Evolutionary conservation across 2,797 vertebrate species (phyloP), one percentile per base, ranked within the genome.

Genomic region (Gobio occitaniae): DNA sequence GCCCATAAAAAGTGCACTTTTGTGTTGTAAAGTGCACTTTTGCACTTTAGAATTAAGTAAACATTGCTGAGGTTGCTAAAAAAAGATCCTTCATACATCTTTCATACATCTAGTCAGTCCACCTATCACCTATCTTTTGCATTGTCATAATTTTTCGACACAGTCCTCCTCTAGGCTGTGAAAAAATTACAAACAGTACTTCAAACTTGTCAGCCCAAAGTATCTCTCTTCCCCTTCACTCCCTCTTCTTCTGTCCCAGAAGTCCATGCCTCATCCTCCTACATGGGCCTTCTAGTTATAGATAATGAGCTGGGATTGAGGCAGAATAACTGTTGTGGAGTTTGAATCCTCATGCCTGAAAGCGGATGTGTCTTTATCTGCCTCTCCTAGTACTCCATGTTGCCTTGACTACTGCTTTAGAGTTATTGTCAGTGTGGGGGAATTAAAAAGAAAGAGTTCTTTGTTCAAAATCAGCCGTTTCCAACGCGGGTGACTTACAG

Each of bases 381-480:
- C 59, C 25, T 87, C 41, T 82, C 63, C 12, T 44, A 36, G 71
- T 78, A 56, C 71, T 82, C 89, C 87, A 86, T 63, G 92, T 94
- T 94, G 90, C 93, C 93, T 91, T 92, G 93, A 92, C 94, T 91
- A 95, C 93, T 91, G 86, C 66, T 83, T 88, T 84, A 90, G 85
- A 89, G 59, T 83, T 91, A 87, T 90, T 91, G 88, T 89, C 84
- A 88, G 90, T 75, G 78, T 70, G 78, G 41, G 61, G 41, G 54
- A 84, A 87, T 66, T 84, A 61, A 41, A 81, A 87, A 25, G 52
- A 66, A 76, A 74, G 81, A 54, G 52, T 70, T 48, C 25, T 84
- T 84, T 76, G 77, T 84, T 68, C 63, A n/a, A 77, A 80, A 80
- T 77, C 86, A 81, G 54, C 54, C 70, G 36, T 69, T 87, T 84